A percentile compares a stretch with the other conserved stretches of the same genome.
phyloP scores from a whole-genome alignment of 1,140 invertebrate species.

The Mactra quadrangularis region DNA sequence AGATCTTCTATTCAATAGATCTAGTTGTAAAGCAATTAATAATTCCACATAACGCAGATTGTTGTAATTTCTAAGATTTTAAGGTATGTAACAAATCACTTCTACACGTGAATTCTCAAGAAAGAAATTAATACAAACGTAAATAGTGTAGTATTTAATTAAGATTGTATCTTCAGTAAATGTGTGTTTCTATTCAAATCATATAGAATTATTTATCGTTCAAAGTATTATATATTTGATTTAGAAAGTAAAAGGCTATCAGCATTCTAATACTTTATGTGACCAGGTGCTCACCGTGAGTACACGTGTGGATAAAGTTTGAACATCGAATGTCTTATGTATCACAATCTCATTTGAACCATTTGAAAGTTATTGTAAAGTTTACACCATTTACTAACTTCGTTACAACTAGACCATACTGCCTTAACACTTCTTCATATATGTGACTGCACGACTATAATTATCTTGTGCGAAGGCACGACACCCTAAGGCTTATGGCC shows the following conservation, averaged over 20 bases:
- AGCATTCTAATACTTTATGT: background rate
- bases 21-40: slow-evolving; percentile 27
- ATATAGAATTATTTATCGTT: slow-evolving; percentile 41
- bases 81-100: slow-evolving; percentile 49
- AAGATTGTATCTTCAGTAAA: slow-evolving; percentile 55
- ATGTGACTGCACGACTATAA: too few species aligned
- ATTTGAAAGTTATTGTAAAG: too few species aligned
- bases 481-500: too few species aligned
- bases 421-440: too few species aligned
- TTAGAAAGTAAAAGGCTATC: background rate
- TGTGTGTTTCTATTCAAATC: slow-evolving; percentile 55
- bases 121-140: slow-evolving; percentile 55
- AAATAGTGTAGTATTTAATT: slow-evolving; percentile 58
- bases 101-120: slow-evolving; percentile 27
- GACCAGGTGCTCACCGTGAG: slow-evolving; percentile 9
- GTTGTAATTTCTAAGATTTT: slow-evolving; percentile 42
- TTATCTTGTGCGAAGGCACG: too few species aligned
- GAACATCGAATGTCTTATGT: too few species aligned
- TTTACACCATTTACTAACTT: too few species aligned
- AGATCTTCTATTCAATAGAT: background rate
- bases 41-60: slow-evolving; percentile 25
- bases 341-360: too few species aligned
- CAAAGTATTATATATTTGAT: background rate
- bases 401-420: too few species aligned
- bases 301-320: background rate